Evolutionary conservation across 2,797 vertebrate species (phyloP).

Genomic region (Kryptolebias ocellatus): DNA sequence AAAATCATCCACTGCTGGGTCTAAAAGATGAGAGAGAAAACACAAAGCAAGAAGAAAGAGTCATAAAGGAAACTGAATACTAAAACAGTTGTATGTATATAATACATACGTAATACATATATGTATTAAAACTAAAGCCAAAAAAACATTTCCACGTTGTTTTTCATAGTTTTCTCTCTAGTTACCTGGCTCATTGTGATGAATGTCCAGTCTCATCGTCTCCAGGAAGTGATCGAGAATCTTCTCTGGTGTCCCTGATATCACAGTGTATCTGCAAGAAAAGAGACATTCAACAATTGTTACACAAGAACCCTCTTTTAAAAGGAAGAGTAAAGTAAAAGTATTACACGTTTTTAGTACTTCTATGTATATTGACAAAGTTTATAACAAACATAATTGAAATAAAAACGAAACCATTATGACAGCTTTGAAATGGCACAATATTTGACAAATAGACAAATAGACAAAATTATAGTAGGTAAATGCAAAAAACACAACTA

Average conservation of each 20-base stretch:
- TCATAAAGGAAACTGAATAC: slow-evolving; percentile 3
- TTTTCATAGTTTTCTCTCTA: neutral
- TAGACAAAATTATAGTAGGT: too few species aligned
- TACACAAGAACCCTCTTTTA: neutral
- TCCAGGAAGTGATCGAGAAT: slow-evolving; percentile 98
- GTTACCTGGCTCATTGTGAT: slow-evolving; percentile 89
- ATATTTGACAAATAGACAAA: too few species aligned
- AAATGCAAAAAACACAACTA: too few species aligned
- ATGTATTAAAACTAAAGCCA: too few species aligned
- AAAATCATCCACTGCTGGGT: slow-evolving; percentile 94
- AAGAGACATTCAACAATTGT: neutral
- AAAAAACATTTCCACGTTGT: too few species aligned
- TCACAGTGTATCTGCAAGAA: slow-evolving; percentile 92
- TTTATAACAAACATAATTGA: neutral
- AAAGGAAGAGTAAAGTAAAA: neutral
- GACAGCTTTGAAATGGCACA: neutral
- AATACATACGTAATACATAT: too few species aligned
- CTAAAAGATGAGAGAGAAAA: slow-evolving; percentile 71
- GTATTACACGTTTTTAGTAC: neutral
- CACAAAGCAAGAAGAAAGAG: slow-evolving; percentile 13
- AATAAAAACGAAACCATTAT: neutral
- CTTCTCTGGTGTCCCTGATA: slow-evolving; percentile 98
- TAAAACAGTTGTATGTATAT: too few species aligned
- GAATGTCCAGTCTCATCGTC: slow-evolving; percentile 93
- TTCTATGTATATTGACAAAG: neutral